Evolutionary conservation across 1,140 invertebrate species (phyloP), one percentile per base, ranked within the genome.

Genomic region (Procambarus virginalis): DNA sequence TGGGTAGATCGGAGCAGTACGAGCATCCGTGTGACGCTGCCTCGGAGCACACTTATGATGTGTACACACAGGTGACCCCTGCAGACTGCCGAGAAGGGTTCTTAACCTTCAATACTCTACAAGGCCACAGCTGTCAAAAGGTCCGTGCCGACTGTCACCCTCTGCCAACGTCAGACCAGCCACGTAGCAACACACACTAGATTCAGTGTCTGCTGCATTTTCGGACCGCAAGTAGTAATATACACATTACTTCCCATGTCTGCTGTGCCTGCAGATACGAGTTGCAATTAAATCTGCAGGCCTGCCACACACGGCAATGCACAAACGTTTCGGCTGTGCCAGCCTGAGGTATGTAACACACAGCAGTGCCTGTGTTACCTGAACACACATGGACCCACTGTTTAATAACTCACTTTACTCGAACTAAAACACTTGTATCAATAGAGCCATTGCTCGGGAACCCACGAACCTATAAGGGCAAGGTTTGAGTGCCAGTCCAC

Each of bases 21-120:
- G 82, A 80, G 22, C 60, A 82, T 17, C 81, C 88, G 4, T 90
- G 81, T 34, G 89, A 91, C 48, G 80, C 68, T 12, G 80, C 84
- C 70, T 92, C 91, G 12, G 88, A 91, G n/a, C 89, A 92, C 80
- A 92, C 91, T 10, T 92, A 92, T 64, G 91, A 89, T 6, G 85
- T 84, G 9, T 92, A 91, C 82, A 91, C 83, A 17, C 91, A 91
- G 58, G 86, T 89, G n/a, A 64, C 49, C 6, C 86, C 86, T 17
- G 46, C n/a, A 1, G 73, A 83, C 20, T 17, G 58, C 14, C 60
- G 78, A 17, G 86, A 83, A 8, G 73, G 79, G 4, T 60, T 89
- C 80, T 49, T 89, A 20, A 83, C 86, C 20, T 83, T 89, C 80
- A 89, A 58, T 68, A 82, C 79, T 9, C 68, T 76, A 3, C 86